A percentile compares a stretch with the other conserved stretches of the same genome.
phyloP scores from a whole-genome alignment of 2,797 vertebrate species.

The Tarsius wallacei region DNA sequence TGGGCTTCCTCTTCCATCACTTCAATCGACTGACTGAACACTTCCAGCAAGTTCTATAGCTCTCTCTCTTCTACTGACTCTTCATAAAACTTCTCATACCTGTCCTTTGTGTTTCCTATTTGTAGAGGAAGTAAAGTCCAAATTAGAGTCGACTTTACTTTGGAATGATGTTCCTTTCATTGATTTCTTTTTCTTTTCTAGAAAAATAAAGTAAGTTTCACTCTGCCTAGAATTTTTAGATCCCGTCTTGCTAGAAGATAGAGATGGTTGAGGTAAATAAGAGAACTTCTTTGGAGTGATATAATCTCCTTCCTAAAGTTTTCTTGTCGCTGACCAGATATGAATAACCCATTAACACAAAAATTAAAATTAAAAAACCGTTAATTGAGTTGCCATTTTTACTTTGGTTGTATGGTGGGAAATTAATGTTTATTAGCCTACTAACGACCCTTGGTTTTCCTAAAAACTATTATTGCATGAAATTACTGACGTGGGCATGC shows the following conservation, averaged over 20 bases:
- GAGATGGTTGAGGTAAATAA: neutral
- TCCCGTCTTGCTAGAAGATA: conserved; percentile 22
- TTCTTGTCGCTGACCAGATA: neutral
- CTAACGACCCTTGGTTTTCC: neutral
- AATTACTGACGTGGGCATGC: neutral
- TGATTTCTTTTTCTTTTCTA: neutral
- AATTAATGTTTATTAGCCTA: neutral
- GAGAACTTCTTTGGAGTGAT: neutral
- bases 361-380: conserved; percentile 22
- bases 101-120: neutral
- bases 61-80: neutral
- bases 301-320: neutral
- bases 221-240: conserved; percentile 44
- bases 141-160: conserved; percentile 45
- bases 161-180: neutral
- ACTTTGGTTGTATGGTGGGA: neutral
- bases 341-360: neutral
- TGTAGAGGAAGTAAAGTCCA: neutral
- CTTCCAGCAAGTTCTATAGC: neutral
- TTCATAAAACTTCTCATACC: neutral
- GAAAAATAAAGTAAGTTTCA: conserved; percentile 13
- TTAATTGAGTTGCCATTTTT: neutral
- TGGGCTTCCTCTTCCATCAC: neutral
- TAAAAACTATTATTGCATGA: conserved; percentile 13
- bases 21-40: neutral